These are phyloP conservation scores for Suillia variegata DNA, from an alignment of 2,888 invertebrate species.

Conservation along the genomic window DNA sequence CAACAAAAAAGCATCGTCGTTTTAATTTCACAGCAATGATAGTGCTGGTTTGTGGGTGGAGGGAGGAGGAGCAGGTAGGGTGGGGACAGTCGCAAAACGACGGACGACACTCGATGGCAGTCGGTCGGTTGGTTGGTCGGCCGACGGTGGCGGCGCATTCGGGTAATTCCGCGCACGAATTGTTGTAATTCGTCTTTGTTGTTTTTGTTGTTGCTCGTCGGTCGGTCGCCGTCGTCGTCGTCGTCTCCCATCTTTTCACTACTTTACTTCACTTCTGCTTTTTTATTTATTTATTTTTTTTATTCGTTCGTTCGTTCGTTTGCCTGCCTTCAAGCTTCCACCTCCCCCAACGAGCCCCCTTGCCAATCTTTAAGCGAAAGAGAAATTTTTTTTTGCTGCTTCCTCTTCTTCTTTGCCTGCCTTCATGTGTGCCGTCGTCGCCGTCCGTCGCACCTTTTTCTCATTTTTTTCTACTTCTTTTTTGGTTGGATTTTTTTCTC, in stretches of 20 bases:
- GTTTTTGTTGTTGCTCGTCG: not conserved
- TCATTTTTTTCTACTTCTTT: not conserved
- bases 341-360: too few relatives aligned
- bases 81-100: too few relatives aligned
- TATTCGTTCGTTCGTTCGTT: too few relatives aligned
- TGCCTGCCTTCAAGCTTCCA: not conserved
- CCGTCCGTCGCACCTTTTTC: constrained; percentile 21
- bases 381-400: constrained; percentile 21
- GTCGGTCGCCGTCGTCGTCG: not conserved
- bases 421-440: not conserved
- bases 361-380: constrained; percentile 16
- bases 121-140: too few relatives aligned
- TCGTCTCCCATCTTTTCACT: not conserved
- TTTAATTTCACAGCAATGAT: not conserved
- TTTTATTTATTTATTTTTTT: constrained; percentile 14
- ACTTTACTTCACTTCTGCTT: not conserved
- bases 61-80: too few relatives aligned
- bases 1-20: not conserved
- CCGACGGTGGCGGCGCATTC: too few relatives aligned
- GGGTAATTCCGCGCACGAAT: not conserved
- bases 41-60: too few relatives aligned
- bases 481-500: not conserved
- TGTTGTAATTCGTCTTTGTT: not conserved
- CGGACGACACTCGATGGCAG: too few relatives aligned
- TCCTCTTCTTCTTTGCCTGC: not conserved